Conservation (phyloP, 2,797 vertebrate species). For the Crypturellus tataupa region DNA sequence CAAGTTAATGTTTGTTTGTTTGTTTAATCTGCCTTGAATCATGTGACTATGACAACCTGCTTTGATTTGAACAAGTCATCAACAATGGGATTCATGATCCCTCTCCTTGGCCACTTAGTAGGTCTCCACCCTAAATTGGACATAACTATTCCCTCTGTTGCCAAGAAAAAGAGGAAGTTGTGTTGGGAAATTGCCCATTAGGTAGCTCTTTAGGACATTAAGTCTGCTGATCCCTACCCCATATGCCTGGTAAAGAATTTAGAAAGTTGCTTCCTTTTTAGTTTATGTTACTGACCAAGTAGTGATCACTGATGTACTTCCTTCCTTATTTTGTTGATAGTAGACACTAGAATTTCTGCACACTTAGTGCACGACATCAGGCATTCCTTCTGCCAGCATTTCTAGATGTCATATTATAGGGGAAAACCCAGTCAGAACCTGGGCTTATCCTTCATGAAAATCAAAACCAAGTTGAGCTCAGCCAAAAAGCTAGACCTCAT, state of each 20-base stretch:
- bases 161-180: not conserved
- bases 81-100: not conserved
- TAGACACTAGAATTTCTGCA: not conserved
- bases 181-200: not conserved
- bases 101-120: not conserved
- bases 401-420: not conserved
- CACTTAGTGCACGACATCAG: not conserved
- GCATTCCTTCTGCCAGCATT: not conserved
- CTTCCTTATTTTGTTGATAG: not conserved
- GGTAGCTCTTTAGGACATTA: not conserved
- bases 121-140: not conserved
- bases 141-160: not conserved
- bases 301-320: not conserved
- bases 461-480: not conserved
- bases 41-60: not conserved
- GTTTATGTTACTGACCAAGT: not conserved
- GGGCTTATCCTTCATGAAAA: not conserved
- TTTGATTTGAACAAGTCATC: not conserved
- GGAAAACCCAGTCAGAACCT: not conserved
- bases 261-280: not conserved
- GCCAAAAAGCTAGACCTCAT: not conserved
- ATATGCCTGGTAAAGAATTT: not conserved
- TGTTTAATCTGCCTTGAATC: not conserved
- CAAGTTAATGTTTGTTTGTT: not conserved
- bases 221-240: not conserved